Percentiles rank a stretch among this genome's conserved stretches.
phyloP scores from a whole-genome alignment of 2,888 invertebrate species.

The Chrysopilus asiliformis region DNA sequence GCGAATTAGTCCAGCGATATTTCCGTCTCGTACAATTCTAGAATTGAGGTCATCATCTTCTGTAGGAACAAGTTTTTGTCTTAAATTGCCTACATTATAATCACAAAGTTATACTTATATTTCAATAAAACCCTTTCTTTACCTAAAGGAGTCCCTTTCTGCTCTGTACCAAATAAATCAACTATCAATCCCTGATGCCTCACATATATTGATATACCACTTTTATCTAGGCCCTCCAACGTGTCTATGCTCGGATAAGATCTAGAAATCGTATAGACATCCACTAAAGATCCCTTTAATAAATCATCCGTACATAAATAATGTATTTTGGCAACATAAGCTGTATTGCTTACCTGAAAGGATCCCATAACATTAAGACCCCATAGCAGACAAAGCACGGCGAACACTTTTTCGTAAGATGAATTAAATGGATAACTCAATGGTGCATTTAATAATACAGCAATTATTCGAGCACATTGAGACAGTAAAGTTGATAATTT shows the following conservation, averaged over 20 bases:
- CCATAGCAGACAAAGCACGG: conserved; percentile 12
- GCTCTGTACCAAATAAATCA: conserved; percentile 14
- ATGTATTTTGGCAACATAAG: background rate
- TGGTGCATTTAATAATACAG: conserved; percentile 13
- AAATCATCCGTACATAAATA: background rate
- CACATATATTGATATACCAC: conserved; percentile 10
- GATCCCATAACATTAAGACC: conserved; percentile 15
- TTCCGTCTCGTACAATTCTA: background rate
- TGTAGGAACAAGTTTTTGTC: conserved; percentile 3
- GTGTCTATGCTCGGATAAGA: conserved; percentile 15
- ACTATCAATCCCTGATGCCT: conserved; percentile 11
- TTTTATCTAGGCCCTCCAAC: conserved; percentile 12
- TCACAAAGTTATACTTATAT: too few relatives aligned
- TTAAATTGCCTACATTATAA: conserved; percentile 6
- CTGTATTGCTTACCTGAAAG: conserved; percentile 13
- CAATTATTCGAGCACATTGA: conserved; percentile 13
- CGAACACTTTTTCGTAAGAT: conserved; percentile 12
- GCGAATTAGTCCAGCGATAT: background rate
- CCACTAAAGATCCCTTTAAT: conserved; percentile 14
- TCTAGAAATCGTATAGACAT: conserved; percentile 14
- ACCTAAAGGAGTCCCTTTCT: conserved; percentile 10
- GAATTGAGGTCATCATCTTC: conserved; percentile 5
- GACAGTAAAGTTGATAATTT: conserved; percentile 6
- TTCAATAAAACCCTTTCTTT: too few relatives aligned
- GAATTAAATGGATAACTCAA: conserved; percentile 9